Evolutionary conservation across 2,797 vertebrate species (phyloP).

Genomic region (Fundulus diaphanus): DNA sequence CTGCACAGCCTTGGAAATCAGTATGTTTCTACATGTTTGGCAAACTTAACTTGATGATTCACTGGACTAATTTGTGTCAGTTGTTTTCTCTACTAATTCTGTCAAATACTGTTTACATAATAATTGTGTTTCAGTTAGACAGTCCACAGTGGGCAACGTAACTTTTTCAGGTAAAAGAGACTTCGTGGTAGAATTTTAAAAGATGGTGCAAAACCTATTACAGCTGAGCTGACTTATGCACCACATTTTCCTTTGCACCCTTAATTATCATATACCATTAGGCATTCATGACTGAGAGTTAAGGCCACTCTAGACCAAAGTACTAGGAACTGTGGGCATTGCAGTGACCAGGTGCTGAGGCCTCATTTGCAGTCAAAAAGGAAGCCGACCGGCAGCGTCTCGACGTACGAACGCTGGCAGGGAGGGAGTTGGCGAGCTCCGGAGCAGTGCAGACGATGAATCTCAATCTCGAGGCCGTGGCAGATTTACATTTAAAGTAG

Average conservation of each 20-base stretch:
- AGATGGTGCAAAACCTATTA: slow-evolving; percentile 37
- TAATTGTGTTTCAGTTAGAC: slow-evolving; percentile 12
- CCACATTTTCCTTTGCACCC: slow-evolving; percentile 16
- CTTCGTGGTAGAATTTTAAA: slow-evolving; percentile 29
- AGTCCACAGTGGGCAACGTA: background rate
- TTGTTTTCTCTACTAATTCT: slow-evolving; percentile 18
- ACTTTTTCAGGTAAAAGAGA: background rate
- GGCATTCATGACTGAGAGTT: slow-evolving; percentile 34
- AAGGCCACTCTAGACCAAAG: slow-evolving; percentile 35
- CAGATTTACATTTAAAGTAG: slow-evolving; percentile 87
- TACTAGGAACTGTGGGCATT: slow-evolving; percentile 26
- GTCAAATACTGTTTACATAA: slow-evolving; percentile 14
- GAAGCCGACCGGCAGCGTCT: slow-evolving; percentile 57
- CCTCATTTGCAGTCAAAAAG: slow-evolving; percentile 71
- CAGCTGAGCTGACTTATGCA: slow-evolving; percentile 39
- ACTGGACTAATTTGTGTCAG: slow-evolving; percentile 33
- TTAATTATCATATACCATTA: slow-evolving; percentile 48
- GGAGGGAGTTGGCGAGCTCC: slow-evolving; percentile 61
- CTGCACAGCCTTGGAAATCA: slow-evolving; percentile 61
- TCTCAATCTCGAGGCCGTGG: slow-evolving; percentile 77
- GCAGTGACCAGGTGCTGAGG: slow-evolving; percentile 46
- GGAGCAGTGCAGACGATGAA: slow-evolving; percentile 71
- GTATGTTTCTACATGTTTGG: slow-evolving; percentile 47
- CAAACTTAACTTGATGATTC: slow-evolving; percentile 56
- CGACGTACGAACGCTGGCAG: slow-evolving; percentile 57